Conservation (phyloP, 2,797 vertebrate species). For the Thunnus albacares region DNA sequence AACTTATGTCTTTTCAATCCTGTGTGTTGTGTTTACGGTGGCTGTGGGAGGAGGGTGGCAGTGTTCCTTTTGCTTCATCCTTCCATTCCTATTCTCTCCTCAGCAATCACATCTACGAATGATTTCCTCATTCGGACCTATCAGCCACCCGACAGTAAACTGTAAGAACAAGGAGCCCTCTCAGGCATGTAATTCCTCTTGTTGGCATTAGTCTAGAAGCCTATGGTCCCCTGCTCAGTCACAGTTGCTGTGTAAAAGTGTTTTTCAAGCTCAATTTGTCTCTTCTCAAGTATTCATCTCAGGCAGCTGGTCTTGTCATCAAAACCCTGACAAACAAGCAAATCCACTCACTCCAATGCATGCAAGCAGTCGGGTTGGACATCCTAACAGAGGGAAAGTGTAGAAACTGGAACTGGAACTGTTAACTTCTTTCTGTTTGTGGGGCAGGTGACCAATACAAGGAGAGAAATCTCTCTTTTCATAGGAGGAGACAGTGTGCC, state of each 20-base stretch:
- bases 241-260: slow-evolving; percentile 29
- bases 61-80: slow-evolving; percentile 31
- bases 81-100: slow-evolving; percentile 24
- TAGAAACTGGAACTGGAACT: slow-evolving; percentile 11
- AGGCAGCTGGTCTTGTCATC: slow-evolving; percentile 15
- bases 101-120: slow-evolving; percentile 50
- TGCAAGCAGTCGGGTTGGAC: not conserved
- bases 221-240: slow-evolving; percentile 30
- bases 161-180: slow-evolving; percentile 50
- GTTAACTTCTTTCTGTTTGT: slow-evolving; percentile 26
- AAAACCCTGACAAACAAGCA: not conserved
- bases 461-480: slow-evolving; percentile 66
- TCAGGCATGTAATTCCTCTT: slow-evolving; percentile 50
- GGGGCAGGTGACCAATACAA: slow-evolving; percentile 48
- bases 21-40: slow-evolving; percentile 37
- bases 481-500: slow-evolving; percentile 71
- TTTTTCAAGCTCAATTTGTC: slow-evolving; percentile 56
- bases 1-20: not conserved
- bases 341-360: not conserved
- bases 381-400: not conserved
- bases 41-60: slow-evolving; percentile 39
- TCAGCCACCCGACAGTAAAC: slow-evolving; percentile 43
- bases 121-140: slow-evolving; percentile 34
- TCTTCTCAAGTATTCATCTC: slow-evolving; percentile 35
- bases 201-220: slow-evolving; percentile 33